Percentiles rank a stretch among this genome's conserved stretches.
Evolutionary conservation across 2,888 invertebrate genomes (phyloP).

Genomic region (Dasysyrphus tricinctus): DNA sequence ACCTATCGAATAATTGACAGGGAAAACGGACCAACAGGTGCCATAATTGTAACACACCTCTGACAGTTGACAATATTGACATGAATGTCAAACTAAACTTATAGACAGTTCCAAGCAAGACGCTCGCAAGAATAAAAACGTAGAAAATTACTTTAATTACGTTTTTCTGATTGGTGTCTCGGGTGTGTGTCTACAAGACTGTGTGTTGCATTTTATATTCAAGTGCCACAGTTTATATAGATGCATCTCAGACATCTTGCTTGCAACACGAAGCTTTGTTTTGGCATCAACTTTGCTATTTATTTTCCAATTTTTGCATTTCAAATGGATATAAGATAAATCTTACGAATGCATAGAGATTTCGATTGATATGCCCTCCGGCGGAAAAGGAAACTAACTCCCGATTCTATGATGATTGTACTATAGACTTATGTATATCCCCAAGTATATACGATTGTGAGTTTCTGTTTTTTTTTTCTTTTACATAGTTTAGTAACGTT

Average conservation of each 20-base stretch:
- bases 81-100: slow-evolving; percentile 41
- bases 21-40: slow-evolving; percentile 61
- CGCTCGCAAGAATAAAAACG: slow-evolving; percentile 39
- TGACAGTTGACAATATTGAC: slow-evolving; percentile 65
- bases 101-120: not conserved
- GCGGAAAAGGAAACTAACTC: slow-evolving; percentile 60
- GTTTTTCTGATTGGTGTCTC: slow-evolving; percentile 42
- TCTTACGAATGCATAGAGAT: slow-evolving; percentile 53
- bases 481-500: slow-evolving; percentile 4
- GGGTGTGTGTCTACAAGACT: not conserved
- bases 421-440: no score
- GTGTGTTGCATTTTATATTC: slow-evolving; percentile 24
- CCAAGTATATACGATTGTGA: not conserved
- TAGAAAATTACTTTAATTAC: slow-evolving; percentile 70
- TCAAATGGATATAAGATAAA: slow-evolving; percentile 41
- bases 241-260: slow-evolving; percentile 32
- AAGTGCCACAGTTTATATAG: slow-evolving; percentile 46
- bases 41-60: slow-evolving; percentile 72
- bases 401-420: slow-evolving; percentile 35
- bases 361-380: slow-evolving; percentile 72
- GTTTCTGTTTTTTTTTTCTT: slow-evolving; percentile 12
- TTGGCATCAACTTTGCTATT: slow-evolving; percentile 40
- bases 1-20: slow-evolving; percentile 42
- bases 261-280: slow-evolving; percentile 29
- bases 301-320: slow-evolving; percentile 38